Evolutionary conservation across 37 sponge, comb jelly and placozoan species (phyloP), one percentile per base, ranked within the genome.

Genomic region (Diacarnus erythraeanus): DNA sequence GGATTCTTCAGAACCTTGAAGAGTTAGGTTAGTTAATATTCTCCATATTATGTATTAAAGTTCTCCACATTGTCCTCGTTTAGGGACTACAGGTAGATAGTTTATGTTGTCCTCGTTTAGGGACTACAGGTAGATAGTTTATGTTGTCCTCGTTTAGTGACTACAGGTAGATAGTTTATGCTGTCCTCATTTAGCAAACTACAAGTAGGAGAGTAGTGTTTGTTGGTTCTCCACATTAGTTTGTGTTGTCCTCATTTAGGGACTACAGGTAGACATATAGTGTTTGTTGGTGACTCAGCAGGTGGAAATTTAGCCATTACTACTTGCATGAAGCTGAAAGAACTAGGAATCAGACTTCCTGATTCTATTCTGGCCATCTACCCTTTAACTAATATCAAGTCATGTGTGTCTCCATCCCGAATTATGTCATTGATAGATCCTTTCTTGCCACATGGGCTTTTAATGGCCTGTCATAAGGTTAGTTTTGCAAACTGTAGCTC

Each of bases 251-350:
- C n/a, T n/a, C n/a, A n/a, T n/a, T n/a, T n/a, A 87, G 92, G 94
- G 0, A 88, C 94, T 38, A 95, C 95, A 30, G 98, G 88, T 25
- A 81, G 93, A 78, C 63, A 75, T 17, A 92, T 97, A 54, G 72
- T 91, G 70, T 42, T 97, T 29, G 76, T 77, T 30, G 98, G 98
- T 21, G 98, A 97, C 61, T 97, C 98, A 15, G 95, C 98, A 30
- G 98, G 98, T 30, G 98, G 93, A 2, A 95, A 92, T 76, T 77
- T 97, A 2, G 83, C 83, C 27, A 44, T 97, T n/a, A 59, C 85
- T 8, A 68, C 80, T 0, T 81, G 87, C 37, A 83, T 97, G 87
- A 89, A 91, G 73, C 56, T 85, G n/a, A 82, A 73, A 25, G 79
- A 90, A 42, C 72, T 87, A 21, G 95, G 95, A 1, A 67, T 97